Percentiles rank a stretch among this genome's conserved stretches.
These are phyloP conservation scores for Amphimallon solstitiale DNA, from an alignment of 2,888 invertebrate genomes.

Conservation along the genomic window DNA sequence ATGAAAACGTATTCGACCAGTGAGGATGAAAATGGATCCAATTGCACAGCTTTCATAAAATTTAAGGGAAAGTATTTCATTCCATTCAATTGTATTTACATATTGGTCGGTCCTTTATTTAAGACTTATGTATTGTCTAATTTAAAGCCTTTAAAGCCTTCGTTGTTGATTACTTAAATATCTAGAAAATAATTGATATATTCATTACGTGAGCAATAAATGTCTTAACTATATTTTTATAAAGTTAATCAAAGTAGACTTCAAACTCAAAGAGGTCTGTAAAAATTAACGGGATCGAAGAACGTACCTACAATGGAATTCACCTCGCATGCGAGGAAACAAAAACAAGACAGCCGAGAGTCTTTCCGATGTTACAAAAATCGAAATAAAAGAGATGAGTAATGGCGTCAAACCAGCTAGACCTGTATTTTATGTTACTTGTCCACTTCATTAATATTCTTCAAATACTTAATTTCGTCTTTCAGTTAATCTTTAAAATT, in stretches of 20 bases:
- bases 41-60: too few relatives aligned
- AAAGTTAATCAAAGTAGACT: background rate
- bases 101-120: too few relatives aligned
- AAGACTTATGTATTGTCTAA: too few relatives aligned
- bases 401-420: constrained; percentile 63
- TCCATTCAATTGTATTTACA: too few relatives aligned
- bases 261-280: constrained; percentile 43
- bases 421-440: constrained; percentile 64
- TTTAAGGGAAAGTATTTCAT: too few relatives aligned
- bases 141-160: too few relatives aligned
- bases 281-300: constrained; percentile 58
- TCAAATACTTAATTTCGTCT: constrained; percentile 59
- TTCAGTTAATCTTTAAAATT: constrained; percentile 23
- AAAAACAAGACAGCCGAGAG: constrained; percentile 51
- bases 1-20: too few relatives aligned
- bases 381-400: constrained; percentile 64
- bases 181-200: too few relatives aligned
- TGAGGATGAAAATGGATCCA: too few relatives aligned
- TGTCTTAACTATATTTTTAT: too few relatives aligned
- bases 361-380: constrained; percentile 48
- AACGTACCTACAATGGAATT: constrained; percentile 61
- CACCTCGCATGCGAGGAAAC: constrained; percentile 60
- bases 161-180: too few relatives aligned
- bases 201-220: too few relatives aligned
- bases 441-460: constrained; percentile 63